Evolutionary conservation across 2,888 invertebrate species (phyloP), one percentile per base, ranked within the genome.

Genomic region (Rhingia campestris): DNA sequence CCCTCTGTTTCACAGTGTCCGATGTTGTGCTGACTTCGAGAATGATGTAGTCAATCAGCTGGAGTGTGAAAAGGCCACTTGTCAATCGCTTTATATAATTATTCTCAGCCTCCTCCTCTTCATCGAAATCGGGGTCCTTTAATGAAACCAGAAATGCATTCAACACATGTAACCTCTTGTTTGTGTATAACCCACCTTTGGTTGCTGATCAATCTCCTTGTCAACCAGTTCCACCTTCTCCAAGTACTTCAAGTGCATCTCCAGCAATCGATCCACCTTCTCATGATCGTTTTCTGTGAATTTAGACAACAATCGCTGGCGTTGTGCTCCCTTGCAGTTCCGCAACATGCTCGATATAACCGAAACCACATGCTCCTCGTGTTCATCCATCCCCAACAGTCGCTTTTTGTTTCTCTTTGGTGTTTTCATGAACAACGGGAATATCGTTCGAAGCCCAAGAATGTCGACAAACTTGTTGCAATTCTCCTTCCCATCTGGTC

Each of bases 361-460:
- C 0, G 98, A 98, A 14, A 96, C 94, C 0, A 98, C 97, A 91
- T 98, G 97, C 92, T 99, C 97, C 93, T 98, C 98, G 88, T 98
- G 96, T 89, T 98, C 97, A 89, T 97, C 97, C 0, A 95, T 93
- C 5, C 96, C 95, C 7, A 97, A 92, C 56, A 97, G 93, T 87
- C 95, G 94, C 89, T 95, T 95, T 80, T 95, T 93, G 88, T 94
- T 94, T 88, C 96, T 95, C 88, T 96, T 96, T 0, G 99, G 99
- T 0, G 99, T 99, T 92, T 99, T 98, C 99, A 99, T 99, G 90
- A 99, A 99, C 0, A 99, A 92, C 0, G 99, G 99, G 92, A 99
- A 99, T 81, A 99, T 96, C 4, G 98, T 98, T 54, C 99, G 93
- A 10, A 99, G 93, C 0, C 99, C 98, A 32, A 99, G 93, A 88